Evolutionary conservation across 2,797 vertebrate genomes (phyloP), one percentile per base, ranked within the genome.

Genomic region (Podarcis lilfordi): DNA sequence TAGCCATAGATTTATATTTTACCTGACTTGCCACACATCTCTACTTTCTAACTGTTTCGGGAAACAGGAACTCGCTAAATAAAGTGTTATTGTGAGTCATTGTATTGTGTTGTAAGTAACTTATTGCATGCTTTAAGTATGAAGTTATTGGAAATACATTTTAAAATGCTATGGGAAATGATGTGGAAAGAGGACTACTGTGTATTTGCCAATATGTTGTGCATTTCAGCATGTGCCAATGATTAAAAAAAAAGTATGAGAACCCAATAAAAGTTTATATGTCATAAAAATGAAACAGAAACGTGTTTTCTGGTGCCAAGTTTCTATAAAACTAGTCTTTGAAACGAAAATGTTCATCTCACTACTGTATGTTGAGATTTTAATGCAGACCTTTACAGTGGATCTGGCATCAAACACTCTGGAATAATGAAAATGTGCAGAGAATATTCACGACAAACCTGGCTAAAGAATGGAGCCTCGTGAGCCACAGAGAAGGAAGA

Each of bases 241-340:
- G 93, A 94, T 95, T 93, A 72, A 66, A 66, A 82, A 75, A 79
- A 83, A 82, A 77, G 37, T 87, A 90, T 93, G 91, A 94, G 87
- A 96, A 80, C 84, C 91, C 90, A 91, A 80, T 96, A 94, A 96
- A 97, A 81, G 95, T 96, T 96, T 96, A 95, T 93, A 90, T 91
- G 91, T 95, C 89, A 94, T 89, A 95, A 95, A 95, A 96, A 96
- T 95, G 95, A 97, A 97, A 94, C 86, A 94, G 92, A 96, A 96
- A 96, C 83, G 95, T 94, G 94, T 94, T 93, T 96, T 97, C 95
- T 96, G 94, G 93, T 96, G 96, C 97, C 96, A 97, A 95, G 92
- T 96, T 97, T 95, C 96, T 96, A 96, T 95, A 96, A 97, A 97
- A 95, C 89, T 88, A 93, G 90, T 94, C 93, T 95, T 95, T 91